These are phyloP conservation scores for Poeciliopsis prolifica DNA, from an alignment of 2,113 vertebrate genomes.

Conservation along the genomic window DNA sequence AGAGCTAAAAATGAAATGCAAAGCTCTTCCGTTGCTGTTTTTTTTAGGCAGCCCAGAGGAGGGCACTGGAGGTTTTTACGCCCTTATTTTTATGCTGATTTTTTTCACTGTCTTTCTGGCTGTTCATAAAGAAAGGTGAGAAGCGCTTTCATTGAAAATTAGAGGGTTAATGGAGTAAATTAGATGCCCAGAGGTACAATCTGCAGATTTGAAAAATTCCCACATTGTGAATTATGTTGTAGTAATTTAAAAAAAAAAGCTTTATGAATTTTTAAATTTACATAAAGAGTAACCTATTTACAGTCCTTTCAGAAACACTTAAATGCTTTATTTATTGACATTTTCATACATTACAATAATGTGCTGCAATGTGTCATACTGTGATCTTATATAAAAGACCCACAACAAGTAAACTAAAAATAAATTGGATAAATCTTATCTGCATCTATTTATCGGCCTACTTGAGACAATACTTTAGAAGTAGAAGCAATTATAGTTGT, in stretches of 20 bases:
- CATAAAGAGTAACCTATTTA: not conserved
- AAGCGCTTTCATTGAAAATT: not conserved
- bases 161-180: not conserved
- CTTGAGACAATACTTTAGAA: too few relatives aligned
- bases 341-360: not conserved
- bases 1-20: too few relatives aligned
- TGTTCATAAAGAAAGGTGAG: slow-evolving; percentile 62
- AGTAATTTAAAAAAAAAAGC: not conserved
- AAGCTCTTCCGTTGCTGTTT: not conserved
- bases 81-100: slow-evolving; percentile 43
- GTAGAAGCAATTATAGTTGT: too few relatives aligned
- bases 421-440: not conserved
- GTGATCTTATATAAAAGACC: not conserved
- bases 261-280: not conserved
- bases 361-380: not conserved
- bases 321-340: not conserved
- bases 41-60: slow-evolving; percentile 12
- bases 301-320: not conserved
- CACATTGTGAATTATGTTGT: not conserved
- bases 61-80: slow-evolving; percentile 28
- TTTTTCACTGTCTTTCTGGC: slow-evolving; percentile 50
- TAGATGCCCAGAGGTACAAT: not conserved
- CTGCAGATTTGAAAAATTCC: not conserved
- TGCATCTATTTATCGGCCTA: not conserved
- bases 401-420: not conserved